A percentile compares a stretch with the other conserved stretches of the same genome.
phyloP scores from a whole-genome alignment of 1,140 invertebrate species.

The Drosophila truncata region DNA sequence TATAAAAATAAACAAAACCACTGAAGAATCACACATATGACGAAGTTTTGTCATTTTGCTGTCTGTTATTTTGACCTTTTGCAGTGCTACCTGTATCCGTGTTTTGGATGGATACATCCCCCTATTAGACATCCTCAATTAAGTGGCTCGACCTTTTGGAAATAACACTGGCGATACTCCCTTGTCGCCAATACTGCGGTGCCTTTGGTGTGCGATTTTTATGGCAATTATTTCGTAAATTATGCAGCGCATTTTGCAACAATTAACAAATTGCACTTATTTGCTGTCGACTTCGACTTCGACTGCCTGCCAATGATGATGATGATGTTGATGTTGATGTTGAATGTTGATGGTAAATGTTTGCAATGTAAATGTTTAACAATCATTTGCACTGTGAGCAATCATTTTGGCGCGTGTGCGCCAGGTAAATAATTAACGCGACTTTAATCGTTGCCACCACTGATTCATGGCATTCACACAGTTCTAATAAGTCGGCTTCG shows the following conservation, averaged over 20 bases:
- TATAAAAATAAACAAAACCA: not conserved
- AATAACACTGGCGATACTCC: constrained; percentile 57
- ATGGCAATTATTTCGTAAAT: constrained; percentile 75
- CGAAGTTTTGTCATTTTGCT: constrained; percentile 21
- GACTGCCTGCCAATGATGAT: constrained; percentile 30
- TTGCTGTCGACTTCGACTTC: constrained; percentile 42
- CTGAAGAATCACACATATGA: constrained; percentile 4
- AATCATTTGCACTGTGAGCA: constrained; percentile 75
- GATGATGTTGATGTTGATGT: constrained; percentile 41
- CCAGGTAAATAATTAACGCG: constrained; percentile 64
- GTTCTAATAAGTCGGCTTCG: constrained; percentile 27
- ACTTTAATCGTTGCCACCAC: constrained; percentile 59
- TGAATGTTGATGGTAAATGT: constrained; percentile 55
- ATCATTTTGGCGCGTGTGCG: constrained; percentile 77
- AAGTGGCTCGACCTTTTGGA: constrained; percentile 73
- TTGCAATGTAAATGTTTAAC: constrained; percentile 71
- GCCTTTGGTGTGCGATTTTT: constrained; percentile 70
- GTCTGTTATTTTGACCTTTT: constrained; percentile 34
- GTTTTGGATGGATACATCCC: constrained; percentile 30
- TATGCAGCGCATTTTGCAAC: constrained; percentile 73
- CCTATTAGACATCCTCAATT: constrained; percentile 76
- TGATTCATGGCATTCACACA: constrained; percentile 62
- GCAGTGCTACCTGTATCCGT: constrained; percentile 20
- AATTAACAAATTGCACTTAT: constrained; percentile 78
- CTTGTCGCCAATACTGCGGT: constrained; percentile 50